phyloP scores from a whole-genome alignment of 2,113 vertebrate genomes.

The Phyllostomus discolor region DNA sequence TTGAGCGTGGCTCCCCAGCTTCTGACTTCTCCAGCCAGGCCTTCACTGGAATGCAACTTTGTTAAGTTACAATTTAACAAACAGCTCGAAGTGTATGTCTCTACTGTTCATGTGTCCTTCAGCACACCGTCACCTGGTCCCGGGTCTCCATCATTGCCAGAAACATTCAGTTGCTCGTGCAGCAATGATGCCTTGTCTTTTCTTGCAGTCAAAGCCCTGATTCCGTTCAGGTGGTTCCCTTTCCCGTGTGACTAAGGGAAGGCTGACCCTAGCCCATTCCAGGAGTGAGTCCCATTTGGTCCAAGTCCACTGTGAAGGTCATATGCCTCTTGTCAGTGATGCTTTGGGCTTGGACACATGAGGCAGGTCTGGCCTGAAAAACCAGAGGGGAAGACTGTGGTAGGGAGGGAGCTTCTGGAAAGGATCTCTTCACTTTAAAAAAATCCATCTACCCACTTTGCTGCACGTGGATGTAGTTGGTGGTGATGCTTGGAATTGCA shows the following conservation, averaged over 20 bases:
- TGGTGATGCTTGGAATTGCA: neutral
- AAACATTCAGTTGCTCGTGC: neutral
- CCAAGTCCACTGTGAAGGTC: neutral
- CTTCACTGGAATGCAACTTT: neutral
- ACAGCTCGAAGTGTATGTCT: neutral
- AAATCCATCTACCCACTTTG: neutral
- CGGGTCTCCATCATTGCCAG: neutral
- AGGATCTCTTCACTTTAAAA: neutral
- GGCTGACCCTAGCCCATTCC: neutral
- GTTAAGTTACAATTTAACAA: neutral
- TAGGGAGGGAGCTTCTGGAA: neutral
- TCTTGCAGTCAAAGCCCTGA: neutral
- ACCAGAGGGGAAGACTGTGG: neutral
- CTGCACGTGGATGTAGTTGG: neutral
- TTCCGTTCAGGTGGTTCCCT: neutral
- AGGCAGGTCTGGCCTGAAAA: neutral
- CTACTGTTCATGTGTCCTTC: neutral
- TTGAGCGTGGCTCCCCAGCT: neutral
- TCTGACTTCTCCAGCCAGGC: neutral
- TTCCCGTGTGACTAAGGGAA: neutral
- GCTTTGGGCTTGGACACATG: neutral
- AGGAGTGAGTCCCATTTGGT: neutral
- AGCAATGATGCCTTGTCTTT: neutral
- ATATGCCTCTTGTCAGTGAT: neutral
- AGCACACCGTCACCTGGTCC: neutral